Evolutionary conservation across 2,888 invertebrate species (phyloP), one percentile per base, ranked within the genome.

Genomic region (Himalopsyche japonica): DNA sequence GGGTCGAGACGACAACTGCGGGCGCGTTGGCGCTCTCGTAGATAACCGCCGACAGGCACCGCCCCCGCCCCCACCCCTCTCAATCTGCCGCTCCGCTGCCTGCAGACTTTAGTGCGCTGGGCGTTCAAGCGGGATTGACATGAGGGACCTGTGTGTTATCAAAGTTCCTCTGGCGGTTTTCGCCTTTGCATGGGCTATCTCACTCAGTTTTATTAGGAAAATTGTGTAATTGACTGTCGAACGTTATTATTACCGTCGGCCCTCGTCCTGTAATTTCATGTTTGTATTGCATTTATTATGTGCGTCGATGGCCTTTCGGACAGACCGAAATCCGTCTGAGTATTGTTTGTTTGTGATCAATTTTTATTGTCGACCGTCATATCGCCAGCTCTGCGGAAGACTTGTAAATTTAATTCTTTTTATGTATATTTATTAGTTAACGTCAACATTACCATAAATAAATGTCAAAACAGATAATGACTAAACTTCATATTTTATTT

Each of bases 61-160:
- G 84, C 76, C 86, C 82, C 82, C 86, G 85, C 80, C 80, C 91
- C 88, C 91, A 91, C 90, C 91, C 88, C 84, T 84, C 82, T 83
- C 86, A 83, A 76, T 77, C 82, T 83, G 85, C 64, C 85, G 83
- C 87, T 83, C 64, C 57, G 64, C 81, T 77, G 84, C 85, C 86
- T 87, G 34, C 84, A 47, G 49, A 82, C 82, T 12, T 30, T 84
- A 27, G 34, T 81, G 43, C 47, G 82, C 49, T 84, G 84, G 81
- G 49, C 82, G 37, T 70, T 49, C n/a, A 82, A 70, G 48, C 79
- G 82, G 32, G 76, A 82, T 32, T 82, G 43, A 47, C 20, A 4
- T 6, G 43, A 80, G 80, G 82, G 79, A 82, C 84, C 79, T 82
- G 47, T 76, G 24, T 78, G 79, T 81, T 12, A 43, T 43, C 43